Percentiles rank a stretch among this genome's conserved stretches.
Evolutionary conservation across 2,797 vertebrate genomes (phyloP).

Genomic region (Acanthornis magna): DNA sequence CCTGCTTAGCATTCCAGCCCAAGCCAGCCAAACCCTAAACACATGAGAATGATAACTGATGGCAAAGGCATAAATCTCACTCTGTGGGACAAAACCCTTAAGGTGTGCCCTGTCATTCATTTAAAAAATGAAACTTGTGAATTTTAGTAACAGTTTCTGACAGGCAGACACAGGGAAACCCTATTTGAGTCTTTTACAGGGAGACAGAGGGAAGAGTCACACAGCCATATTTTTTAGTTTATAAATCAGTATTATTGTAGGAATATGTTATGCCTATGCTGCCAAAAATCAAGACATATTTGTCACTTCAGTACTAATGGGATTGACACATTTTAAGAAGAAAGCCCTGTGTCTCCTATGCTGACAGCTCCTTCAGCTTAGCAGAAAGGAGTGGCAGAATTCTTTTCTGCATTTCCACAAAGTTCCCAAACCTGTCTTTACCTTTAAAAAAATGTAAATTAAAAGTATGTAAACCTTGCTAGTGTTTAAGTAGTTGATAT

Average conservation of each 20-base stretch:
- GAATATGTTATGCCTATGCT: neutral
- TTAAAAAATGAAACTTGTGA: neutral
- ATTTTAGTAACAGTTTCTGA: neutral
- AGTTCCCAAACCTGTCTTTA: neutral
- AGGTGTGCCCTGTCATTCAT: neutral
- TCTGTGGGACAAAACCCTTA: neutral
- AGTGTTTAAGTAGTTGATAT: neutral
- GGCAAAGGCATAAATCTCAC: neutral
- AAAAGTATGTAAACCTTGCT: neutral
- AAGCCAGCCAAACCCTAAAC: neutral
- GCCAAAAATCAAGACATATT: neutral
- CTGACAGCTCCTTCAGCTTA: neutral
- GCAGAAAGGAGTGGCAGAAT: neutral
- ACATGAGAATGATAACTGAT: neutral
- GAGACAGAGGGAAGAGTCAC: neutral
- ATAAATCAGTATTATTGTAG: neutral
- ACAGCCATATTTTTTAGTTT: neutral
- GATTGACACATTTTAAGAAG: neutral
- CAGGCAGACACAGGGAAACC: neutral
- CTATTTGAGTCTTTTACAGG: neutral
- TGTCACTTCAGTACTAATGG: neutral
- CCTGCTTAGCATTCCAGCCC: neutral
- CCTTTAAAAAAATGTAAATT: neutral
- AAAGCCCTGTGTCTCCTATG: neutral
- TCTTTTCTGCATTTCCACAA: neutral